Evolutionary conservation across 2,797 vertebrate species (phyloP).

Genomic region (Perdix hodgsoniae): DNA sequence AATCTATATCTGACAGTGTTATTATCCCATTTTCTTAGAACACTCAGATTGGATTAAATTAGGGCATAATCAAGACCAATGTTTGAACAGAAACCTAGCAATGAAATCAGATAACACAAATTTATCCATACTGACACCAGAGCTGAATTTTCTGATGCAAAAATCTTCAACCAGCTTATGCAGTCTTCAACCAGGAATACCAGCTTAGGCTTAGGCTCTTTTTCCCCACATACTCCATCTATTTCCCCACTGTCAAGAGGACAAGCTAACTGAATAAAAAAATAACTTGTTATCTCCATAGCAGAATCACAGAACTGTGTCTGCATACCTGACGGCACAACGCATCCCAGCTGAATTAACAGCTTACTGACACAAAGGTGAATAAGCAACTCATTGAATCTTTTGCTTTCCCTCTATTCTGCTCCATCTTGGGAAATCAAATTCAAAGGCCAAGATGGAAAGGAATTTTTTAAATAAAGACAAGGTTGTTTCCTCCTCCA

Average conservation of each 20-base stretch:
- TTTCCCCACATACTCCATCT: background rate
- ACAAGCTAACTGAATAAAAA: background rate
- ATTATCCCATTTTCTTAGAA: background rate
- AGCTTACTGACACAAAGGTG: background rate
- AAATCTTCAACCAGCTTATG: background rate
- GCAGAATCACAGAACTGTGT: background rate
- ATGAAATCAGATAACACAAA: background rate
- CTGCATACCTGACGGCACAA: background rate
- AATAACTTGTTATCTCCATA: background rate
- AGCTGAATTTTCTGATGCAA: background rate
- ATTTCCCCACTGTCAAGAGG: background rate
- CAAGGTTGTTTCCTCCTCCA: background rate
- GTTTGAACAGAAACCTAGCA: background rate
- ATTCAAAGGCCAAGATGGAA: background rate
- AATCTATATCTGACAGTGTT: background rate
- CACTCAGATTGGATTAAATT: background rate
- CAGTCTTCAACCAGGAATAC: too few species aligned
- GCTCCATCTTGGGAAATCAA: background rate
- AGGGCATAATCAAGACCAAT: background rate
- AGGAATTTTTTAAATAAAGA: background rate
- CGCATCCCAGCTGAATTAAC: background rate
- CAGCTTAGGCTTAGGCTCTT: background rate
- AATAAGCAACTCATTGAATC: background rate
- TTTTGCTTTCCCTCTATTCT: background rate
- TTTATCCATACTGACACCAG: background rate